phyloP scores from a whole-genome alignment of 2,797 vertebrate genomes.

The Pachyuromys duprasi region DNA sequence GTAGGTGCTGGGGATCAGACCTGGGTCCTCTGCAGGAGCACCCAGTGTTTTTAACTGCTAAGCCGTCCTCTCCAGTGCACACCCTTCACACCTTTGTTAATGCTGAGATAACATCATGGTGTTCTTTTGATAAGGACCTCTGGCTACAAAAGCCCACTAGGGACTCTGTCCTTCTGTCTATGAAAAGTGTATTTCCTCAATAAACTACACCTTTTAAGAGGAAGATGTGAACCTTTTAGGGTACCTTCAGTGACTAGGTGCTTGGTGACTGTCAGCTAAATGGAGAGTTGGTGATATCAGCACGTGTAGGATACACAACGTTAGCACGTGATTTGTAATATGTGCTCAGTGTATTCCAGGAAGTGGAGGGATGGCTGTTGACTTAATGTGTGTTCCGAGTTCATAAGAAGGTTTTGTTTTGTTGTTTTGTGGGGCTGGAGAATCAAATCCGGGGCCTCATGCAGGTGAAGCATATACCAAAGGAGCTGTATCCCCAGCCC shows the following conservation, averaged over 20 bases:
- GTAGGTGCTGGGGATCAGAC: background rate
- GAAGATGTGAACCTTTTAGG: background rate
- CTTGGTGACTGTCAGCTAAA: accelerated
- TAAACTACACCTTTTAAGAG: background rate
- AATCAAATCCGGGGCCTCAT: background rate
- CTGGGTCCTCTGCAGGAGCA: background rate
- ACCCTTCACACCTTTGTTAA: background rate
- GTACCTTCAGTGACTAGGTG: background rate
- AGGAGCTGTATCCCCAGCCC: background rate
- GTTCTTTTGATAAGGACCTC: conserved; percentile 4
- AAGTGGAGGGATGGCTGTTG: background rate
- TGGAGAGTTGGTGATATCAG: background rate
- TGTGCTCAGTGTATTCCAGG: background rate
- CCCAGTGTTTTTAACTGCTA: background rate
- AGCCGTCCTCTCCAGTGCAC: background rate
- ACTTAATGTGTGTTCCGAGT: background rate
- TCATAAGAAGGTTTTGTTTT: background rate
- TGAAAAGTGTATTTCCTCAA: background rate
- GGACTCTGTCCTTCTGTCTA: background rate
- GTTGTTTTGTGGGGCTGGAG: background rate
- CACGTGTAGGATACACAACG: background rate
- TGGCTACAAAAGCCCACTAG: background rate
- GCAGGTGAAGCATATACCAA: background rate
- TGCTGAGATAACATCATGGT: background rate
- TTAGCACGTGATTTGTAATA: background rate